Evolutionary conservation across 2,888 invertebrate genomes (phyloP), one percentile per base, ranked within the genome.

Genomic region (Teinopalpus imperialis): DNA sequence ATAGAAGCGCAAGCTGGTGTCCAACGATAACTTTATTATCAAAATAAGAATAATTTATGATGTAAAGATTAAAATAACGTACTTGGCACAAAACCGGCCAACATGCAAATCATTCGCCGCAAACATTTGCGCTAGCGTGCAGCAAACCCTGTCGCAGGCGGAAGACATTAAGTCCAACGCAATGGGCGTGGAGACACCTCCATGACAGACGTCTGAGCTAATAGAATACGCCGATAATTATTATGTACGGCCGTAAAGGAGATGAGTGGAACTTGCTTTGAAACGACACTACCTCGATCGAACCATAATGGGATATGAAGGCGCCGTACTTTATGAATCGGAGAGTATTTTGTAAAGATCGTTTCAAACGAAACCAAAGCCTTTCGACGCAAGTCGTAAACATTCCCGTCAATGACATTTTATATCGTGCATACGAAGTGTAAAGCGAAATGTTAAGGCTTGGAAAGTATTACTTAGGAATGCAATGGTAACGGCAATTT

Each of bases 221-320:
- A 46, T 41, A 41, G 41, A 46, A 41, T 35, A 46, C 24, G 29
- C 29, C 35, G 30, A 34, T 46, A 46, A 41, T 30, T 35, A 46
- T 35, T 35, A 46, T 18, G 27, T 46, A 41, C 40, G 34, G 23
- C 12, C 16, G 45, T 35, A 35, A 45, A 44, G 10, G 27, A 32
- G 40, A 40, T 35, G 39, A 29, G 29, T 30, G 21, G 36, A 43
- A 16, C 20, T 9, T 2, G 30, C 29, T 16, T 10, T 21, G 14
- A 27, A 20, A 8, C 10, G 45, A 39, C 37, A 32, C 3, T 14
- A 2, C 26, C 21, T 13, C 10, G 13, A 21, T 24, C 27, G 18
- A 7, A 6, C 8, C n/a, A 34, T 39, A 39, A 45, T 39, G 5
- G 10, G 27, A 31, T 14, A 21, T n/a, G 35, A 43, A 10, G 36